phyloP scores from a whole-genome alignment of 2,113 vertebrate species.

The Chamaea fasciata region DNA sequence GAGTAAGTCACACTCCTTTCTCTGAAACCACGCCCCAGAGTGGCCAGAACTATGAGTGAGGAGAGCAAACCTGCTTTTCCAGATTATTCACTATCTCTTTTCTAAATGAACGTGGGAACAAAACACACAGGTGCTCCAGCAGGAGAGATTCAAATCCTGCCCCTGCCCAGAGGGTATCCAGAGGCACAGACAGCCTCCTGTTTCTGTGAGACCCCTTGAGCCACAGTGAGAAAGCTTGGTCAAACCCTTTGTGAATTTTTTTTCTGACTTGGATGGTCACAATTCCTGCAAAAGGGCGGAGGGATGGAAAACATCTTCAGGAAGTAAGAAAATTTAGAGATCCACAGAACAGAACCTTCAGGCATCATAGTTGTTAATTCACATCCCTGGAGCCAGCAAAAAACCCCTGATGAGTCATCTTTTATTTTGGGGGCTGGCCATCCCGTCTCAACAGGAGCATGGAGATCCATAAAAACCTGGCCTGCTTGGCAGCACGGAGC shows the following conservation, averaged over 20 bases:
- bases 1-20: neutral
- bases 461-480: neutral
- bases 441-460: neutral
- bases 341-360: neutral
- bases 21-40: neutral
- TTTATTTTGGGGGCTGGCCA: neutral
- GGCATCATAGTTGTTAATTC: neutral
- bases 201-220: rapidly evolving
- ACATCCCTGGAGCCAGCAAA: neutral
- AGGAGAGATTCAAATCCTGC: neutral
- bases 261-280: neutral
- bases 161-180: neutral
- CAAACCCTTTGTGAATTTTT: neutral
- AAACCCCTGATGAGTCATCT: neutral
- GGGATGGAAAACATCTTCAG: neutral
- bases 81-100: neutral
- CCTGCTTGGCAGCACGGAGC: neutral
- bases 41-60: neutral
- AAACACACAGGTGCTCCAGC: neutral
- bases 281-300: neutral
- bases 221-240: neutral
- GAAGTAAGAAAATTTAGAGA: neutral
- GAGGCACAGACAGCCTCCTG: neutral
- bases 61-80: neutral
- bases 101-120: neutral